A percentile compares a stretch with the other conserved stretches of the same genome.
These are phyloP conservation scores for Micromys minutus DNA, from an alignment of 2,113 vertebrate species.

Conservation along the genomic window DNA sequence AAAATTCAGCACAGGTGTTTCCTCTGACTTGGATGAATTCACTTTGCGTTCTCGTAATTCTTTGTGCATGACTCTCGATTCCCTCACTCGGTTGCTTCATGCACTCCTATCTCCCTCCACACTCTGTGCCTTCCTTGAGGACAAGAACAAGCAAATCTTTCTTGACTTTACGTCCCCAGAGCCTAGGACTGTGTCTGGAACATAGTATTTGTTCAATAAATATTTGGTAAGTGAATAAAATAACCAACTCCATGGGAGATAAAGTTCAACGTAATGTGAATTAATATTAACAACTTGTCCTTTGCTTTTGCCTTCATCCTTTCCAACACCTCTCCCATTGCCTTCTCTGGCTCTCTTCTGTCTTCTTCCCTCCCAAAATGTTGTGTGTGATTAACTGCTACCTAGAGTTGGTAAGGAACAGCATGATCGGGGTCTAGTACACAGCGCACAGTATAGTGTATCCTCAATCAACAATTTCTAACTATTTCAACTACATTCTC, in stretches of 20 bases:
- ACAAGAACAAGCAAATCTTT: conserved; percentile 35
- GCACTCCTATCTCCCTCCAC: neutral
- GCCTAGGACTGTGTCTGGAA: conserved; percentile 51
- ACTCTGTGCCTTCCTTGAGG: conserved; percentile 3
- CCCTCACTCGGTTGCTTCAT: neutral
- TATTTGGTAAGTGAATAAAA: conserved; percentile 60
- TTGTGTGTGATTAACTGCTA: neutral
- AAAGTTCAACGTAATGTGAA: conserved; percentile 52
- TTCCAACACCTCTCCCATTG: neutral
- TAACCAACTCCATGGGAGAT: conserved; percentile 42
- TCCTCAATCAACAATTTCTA: conserved; percentile 6
- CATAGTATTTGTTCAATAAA: conserved; percentile 69
- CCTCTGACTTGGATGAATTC: neutral
- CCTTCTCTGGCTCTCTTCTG: neutral
- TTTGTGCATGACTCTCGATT: neutral
- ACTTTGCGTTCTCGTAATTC: neutral
- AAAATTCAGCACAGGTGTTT: neutral
- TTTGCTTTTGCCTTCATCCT: conserved; percentile 29
- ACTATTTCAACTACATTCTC: neutral
- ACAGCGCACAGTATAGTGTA: neutral
- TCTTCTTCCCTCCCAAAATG: neutral
- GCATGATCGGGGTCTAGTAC: neutral
- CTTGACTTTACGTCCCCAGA: conserved; percentile 60
- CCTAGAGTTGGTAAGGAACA: conserved; percentile 20
- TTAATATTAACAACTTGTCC: conserved; percentile 61